Percentiles rank a stretch among this genome's conserved stretches.
These are phyloP conservation scores for Mormyrus iriodes DNA, from an alignment of 2,113 vertebrate genomes.

Conservation along the genomic window DNA sequence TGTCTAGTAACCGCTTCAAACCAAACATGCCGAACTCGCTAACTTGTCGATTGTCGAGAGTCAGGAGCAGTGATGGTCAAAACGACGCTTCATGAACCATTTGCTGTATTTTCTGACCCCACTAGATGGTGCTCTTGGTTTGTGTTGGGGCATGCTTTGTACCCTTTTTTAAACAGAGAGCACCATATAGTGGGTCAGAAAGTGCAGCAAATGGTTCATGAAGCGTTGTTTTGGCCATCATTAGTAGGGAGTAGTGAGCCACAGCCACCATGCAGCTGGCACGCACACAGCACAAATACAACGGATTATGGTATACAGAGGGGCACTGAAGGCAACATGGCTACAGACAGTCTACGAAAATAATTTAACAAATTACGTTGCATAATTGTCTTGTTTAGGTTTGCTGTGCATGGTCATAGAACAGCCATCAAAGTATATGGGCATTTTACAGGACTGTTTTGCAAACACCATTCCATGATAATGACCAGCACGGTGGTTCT, in stretches of 20 bases:
- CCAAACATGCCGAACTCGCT: neutral
- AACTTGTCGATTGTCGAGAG: neutral
- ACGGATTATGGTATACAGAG: neutral
- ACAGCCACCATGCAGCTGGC: neutral
- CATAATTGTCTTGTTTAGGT: neutral
- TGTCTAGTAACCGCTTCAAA: neutral
- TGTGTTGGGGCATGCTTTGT: no score
- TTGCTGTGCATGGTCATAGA: neutral
- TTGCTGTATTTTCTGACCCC: no score
- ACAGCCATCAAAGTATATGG: neutral
- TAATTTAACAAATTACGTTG: no score
- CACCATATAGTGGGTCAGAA: no score
- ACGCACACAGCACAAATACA: neutral
- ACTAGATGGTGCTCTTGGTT: no score
- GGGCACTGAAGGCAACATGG: neutral
- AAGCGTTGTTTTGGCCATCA: no score
- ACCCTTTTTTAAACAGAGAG: no score
- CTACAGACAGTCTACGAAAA: neutral
- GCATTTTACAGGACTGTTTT: neutral
- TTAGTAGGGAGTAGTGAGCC: neutral
- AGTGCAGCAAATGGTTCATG: no score
- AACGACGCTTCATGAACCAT: no score
- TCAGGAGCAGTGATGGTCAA: no score
- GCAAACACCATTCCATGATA: neutral
- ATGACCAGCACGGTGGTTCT: neutral